phyloP scores from a whole-genome alignment of 2,888 invertebrate species.

The Tethea ocularis region DNA sequence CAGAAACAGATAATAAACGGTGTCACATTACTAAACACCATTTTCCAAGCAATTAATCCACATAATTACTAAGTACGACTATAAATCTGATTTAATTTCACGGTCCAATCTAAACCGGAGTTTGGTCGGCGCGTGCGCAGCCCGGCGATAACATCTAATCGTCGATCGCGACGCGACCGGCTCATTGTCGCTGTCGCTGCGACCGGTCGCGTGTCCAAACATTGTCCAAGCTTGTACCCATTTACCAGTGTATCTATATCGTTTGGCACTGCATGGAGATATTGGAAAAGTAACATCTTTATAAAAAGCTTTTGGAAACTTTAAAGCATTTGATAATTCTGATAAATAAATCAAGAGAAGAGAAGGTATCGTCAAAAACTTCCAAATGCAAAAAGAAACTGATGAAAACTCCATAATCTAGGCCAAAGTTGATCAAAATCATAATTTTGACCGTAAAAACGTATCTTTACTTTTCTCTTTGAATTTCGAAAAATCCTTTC shows the following conservation, averaged over 20 bases:
- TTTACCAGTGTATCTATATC: slow-evolving; percentile 9
- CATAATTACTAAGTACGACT: slow-evolving; percentile 48
- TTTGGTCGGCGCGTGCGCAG: slow-evolving; percentile 63
- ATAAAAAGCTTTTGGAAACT: background rate
- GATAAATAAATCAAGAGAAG: background rate
- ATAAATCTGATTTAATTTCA: slow-evolving; percentile 68
- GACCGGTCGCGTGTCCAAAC: slow-evolving; percentile 65
- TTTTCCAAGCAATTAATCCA: slow-evolving; percentile 57
- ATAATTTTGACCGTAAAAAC: too few relatives aligned
- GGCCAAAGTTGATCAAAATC: too few relatives aligned
- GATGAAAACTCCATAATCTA: too few relatives aligned
- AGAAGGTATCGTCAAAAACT: background rate
- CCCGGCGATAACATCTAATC: slow-evolving; percentile 66
- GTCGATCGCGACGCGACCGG: slow-evolving; percentile 59
- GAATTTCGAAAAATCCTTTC: too few relatives aligned
- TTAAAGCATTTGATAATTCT: background rate
- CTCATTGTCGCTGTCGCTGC: slow-evolving; percentile 64
- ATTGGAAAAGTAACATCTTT: slow-evolving; percentile 4
- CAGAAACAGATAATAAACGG: background rate
- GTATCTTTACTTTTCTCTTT: too few relatives aligned
- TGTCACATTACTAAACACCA: slow-evolving; percentile 30
- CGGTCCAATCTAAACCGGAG: slow-evolving; percentile 56
- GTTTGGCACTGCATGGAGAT: slow-evolving; percentile 1
- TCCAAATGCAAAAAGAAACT: too few relatives aligned
- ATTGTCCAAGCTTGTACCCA: slow-evolving; percentile 49